Conservation (phyloP, 1,140 invertebrate genomes). For the silkworm (Bombyx mori) region DNA sequence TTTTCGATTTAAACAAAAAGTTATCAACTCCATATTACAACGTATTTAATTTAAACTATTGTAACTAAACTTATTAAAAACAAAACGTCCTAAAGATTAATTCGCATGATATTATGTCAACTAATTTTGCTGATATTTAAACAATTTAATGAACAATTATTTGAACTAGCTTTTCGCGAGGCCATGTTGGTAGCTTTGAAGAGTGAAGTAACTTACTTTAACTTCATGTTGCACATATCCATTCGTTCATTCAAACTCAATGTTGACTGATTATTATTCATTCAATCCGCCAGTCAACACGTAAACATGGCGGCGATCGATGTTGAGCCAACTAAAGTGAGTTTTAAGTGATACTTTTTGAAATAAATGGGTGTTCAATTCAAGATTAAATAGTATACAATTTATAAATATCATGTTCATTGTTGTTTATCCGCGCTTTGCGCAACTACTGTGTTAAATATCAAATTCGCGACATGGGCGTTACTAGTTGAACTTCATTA, state of each 20-base stretch:
- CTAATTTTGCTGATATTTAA: too few relatives aligned
- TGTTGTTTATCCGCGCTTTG: neutral
- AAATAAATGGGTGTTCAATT: neutral
- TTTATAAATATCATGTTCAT: neutral
- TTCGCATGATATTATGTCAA: too few relatives aligned
- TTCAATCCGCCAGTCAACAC: conserved; percentile 24
- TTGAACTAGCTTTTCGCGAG: neutral
- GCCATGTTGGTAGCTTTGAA: conserved; percentile 8
- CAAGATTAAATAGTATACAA: neutral
- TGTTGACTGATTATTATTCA: conserved; percentile 12
- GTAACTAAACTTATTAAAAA: too few relatives aligned
- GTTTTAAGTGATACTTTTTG: conserved; percentile 8
- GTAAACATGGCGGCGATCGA: conserved; percentile 65
- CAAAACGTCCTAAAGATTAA: too few relatives aligned
- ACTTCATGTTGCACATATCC: neutral
- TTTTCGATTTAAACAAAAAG: too few relatives aligned
- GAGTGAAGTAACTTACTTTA: conserved; percentile 18
- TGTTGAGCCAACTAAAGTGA: conserved; percentile 56
- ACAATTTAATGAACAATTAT: too few relatives aligned
- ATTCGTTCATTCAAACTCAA: too few relatives aligned
- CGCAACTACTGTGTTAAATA: too few relatives aligned
- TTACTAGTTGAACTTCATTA: too few relatives aligned
- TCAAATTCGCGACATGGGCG: too few relatives aligned
- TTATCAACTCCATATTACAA: too few relatives aligned
- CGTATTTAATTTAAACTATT: too few relatives aligned